phyloP scores from a whole-genome alignment of 2,888 invertebrate species.

The Cerceris rybyensis region DNA sequence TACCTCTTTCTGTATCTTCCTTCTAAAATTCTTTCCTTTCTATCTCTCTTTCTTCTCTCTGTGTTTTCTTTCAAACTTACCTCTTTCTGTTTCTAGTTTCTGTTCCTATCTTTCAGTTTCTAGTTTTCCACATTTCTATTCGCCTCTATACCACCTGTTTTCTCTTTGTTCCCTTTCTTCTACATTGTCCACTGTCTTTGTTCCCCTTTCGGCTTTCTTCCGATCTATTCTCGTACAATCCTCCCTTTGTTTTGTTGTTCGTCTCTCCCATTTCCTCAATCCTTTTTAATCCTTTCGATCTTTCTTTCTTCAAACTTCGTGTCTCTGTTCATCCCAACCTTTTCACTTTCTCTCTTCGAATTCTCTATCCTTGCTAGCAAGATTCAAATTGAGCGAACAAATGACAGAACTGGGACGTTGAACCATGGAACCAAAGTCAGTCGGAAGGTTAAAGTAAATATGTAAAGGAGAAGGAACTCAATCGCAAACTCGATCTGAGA shows the following conservation, averaged over 20 bases:
- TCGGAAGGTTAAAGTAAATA: conserved; percentile 39
- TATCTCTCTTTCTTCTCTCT: too few relatives aligned
- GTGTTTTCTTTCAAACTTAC: too few relatives aligned
- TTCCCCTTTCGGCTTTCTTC: background rate
- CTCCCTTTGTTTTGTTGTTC: conserved; percentile 5
- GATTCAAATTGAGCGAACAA: conserved; percentile 59
- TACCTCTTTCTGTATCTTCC: too few relatives aligned
- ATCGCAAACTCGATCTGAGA: conserved; percentile 28
- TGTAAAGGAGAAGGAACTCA: conserved; percentile 33
- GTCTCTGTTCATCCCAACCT: background rate
- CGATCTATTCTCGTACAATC: background rate
- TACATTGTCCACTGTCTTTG: background rate
- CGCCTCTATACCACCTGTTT: too few relatives aligned
- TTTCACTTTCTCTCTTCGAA: background rate
- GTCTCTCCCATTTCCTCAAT: background rate
- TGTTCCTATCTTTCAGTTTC: too few relatives aligned
- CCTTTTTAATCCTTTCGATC: too few relatives aligned
- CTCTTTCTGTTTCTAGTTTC: too few relatives aligned
- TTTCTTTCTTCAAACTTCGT: background rate
- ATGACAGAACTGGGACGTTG: conserved; percentile 36
- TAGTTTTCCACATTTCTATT: too few relatives aligned
- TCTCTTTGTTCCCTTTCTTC: background rate
- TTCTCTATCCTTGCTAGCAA: conserved; percentile 6
- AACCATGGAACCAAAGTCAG: conserved; percentile 46
- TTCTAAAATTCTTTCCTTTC: too few relatives aligned